Base-by-base conservation (phyloP, 2,888 invertebrate genomes). In the Drosophila mimetica region DNA sequence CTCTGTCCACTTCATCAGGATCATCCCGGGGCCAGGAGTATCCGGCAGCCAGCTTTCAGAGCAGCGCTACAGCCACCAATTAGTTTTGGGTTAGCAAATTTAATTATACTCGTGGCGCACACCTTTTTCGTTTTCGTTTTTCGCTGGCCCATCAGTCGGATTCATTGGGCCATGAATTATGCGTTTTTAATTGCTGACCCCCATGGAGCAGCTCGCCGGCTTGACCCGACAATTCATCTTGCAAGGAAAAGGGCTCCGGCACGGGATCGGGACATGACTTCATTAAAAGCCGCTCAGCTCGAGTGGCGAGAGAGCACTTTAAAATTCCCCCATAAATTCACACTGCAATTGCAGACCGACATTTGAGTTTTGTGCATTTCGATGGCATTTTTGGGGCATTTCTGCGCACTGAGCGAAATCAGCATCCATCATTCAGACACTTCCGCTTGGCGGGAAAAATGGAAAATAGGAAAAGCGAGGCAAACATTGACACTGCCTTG, bases 181-280 rank as follows among this genome's bases (percentile, higher is more conserved):
- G 74, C 50, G 80, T 13, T 82, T 86, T 82, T 82, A 82, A 82
- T 82, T 82, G 86, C 81, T 78, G 67, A 73, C 69, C 69, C 55
- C 55, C 41, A 30, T 28, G 36, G 22, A 44, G 42, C 22, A 64
- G 54, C 48, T 32, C 61, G 54, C 36, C 64, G 54, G 55, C 53
- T 71, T 73, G 74, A 77, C 74, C 76, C 60, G 57, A 46, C 73
- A 70, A 86, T 86, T 78, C 76, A 83, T 83, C 86, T 79, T 86
- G 70, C 41, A 46, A 69, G 55, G 66, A 47, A 65, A 53, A 25
- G 25, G 25, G 25, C 25, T 7, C 1, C n/a, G 72, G 37, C 6
- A 28, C 42, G 61, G 60, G 55, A 54, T 20, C 46, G 63, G 60
- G 55, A 57, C 50, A 51, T 48, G 48, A 60, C 76, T 76, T 76